phyloP scores from a whole-genome alignment of 2,888 invertebrate genomes.

The Helleia helle region DNA sequence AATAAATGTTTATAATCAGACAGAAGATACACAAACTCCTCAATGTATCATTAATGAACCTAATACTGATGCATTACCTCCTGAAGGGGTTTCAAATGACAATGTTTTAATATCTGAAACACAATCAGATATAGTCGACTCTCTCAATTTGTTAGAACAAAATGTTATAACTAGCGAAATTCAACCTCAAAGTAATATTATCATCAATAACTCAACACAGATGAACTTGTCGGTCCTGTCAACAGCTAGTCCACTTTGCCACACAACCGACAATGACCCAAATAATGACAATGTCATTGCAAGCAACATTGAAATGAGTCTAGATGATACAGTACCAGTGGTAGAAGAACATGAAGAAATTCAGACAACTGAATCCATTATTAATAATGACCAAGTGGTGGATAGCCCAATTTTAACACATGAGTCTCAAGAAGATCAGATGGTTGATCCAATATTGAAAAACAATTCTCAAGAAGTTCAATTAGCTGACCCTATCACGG shows the following conservation, averaged over 20 bases:
- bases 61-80: neutral
- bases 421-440: neutral
- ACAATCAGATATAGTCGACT: neutral
- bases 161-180: slow-evolving; percentile 4
- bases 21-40: slow-evolving; percentile 2
- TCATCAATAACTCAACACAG: slow-evolving; percentile 3
- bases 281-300: neutral
- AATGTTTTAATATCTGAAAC: neutral
- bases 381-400: neutral
- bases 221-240: neutral
- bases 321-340: neutral
- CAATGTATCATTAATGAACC: slow-evolving; percentile 2
- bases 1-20: slow-evolving; percentile 1
- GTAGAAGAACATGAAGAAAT: neutral
- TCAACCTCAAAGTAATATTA: slow-evolving; percentile 4
- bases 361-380: neutral
- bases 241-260: neutral
- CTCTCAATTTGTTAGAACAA: slow-evolving; percentile 4
- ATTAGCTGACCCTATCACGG: slow-evolving; percentile 14
- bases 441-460: slow-evolving; percentile 16
- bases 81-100: neutral
- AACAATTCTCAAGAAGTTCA: slow-evolving; percentile 14
- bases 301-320: neutral
- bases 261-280: neutral
- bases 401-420: neutral